These are phyloP conservation scores for Talpa occidentalis DNA, from an alignment of 2,113 vertebrate genomes.

Conservation along the genomic window DNA sequence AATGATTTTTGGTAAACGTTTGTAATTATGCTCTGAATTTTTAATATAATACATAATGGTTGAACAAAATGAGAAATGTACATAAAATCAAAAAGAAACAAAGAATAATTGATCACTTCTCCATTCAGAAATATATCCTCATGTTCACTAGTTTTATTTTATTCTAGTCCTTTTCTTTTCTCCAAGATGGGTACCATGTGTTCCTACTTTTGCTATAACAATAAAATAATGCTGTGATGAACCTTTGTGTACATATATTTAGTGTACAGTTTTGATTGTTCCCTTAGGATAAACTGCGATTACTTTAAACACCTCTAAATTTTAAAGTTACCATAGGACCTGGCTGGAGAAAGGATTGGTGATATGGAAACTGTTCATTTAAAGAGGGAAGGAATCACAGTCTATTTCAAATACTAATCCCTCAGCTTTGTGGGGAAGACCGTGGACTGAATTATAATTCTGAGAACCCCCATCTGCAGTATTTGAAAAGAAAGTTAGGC, in stretches of 20 bases:
- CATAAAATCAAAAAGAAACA: not conserved
- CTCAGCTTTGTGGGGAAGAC: not conserved
- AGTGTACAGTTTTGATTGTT: not conserved
- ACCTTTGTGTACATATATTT: not conserved
- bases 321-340: not conserved
- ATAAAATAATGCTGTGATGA: not conserved
- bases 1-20: not conserved
- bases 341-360: not conserved
- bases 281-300: not conserved
- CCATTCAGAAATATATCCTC: not conserved
- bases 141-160: conserved; percentile 12
- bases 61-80: not conserved
- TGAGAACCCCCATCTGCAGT: not conserved
- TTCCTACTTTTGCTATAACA: not conserved
- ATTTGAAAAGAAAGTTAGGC: not conserved
- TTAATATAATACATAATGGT: not conserved
- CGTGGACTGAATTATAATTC: not conserved
- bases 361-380: not conserved
- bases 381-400: not conserved
- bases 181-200: not conserved
- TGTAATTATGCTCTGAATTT: conserved; percentile 10
- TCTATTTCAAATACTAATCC: not conserved
- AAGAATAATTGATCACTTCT: not conserved
- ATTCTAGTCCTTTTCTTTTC: not conserved
- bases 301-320: not conserved